Evolutionary conservation across 2,797 vertebrate species (phyloP).

Genomic region (Bradypodion pumilum): DNA sequence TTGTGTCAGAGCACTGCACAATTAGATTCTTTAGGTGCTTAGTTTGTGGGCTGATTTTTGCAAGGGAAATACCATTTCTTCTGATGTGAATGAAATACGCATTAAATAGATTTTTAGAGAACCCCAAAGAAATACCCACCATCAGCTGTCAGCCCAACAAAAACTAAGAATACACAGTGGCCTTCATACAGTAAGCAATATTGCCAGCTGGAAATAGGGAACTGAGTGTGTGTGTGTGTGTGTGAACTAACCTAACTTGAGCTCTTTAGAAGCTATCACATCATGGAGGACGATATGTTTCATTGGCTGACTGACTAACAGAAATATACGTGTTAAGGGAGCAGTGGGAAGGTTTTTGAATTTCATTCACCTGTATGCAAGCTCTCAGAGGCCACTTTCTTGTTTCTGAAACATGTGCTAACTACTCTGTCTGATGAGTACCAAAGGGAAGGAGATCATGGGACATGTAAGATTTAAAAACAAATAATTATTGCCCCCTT

Average conservation of each 20-base stretch:
- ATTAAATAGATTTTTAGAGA: no score
- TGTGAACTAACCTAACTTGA: not conserved
- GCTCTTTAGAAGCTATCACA: not conserved
- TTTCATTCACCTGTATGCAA: not conserved
- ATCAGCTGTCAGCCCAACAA: not conserved
- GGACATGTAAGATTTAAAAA: not conserved
- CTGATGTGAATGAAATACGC: not conserved
- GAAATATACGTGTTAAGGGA: not conserved
- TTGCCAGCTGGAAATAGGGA: not conserved
- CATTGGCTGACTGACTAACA: not conserved
- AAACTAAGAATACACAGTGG: not conserved
- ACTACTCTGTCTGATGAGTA: not conserved
- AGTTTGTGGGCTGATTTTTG: not conserved
- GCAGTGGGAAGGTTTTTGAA: not conserved
- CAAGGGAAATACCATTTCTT: not conserved
- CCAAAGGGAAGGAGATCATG: not conserved
- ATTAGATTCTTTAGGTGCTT: no score
- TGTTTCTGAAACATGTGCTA: not conserved
- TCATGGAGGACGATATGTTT: not conserved
- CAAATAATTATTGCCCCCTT: not conserved
- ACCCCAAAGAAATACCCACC: not conserved
- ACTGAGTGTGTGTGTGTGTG: not conserved
- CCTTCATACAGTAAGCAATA: not conserved
- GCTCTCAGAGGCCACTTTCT: not conserved
- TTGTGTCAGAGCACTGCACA: no score